These are phyloP conservation scores for Platalea minor DNA, from an alignment of 2,797 vertebrate genomes.

Conservation along the genomic window DNA sequence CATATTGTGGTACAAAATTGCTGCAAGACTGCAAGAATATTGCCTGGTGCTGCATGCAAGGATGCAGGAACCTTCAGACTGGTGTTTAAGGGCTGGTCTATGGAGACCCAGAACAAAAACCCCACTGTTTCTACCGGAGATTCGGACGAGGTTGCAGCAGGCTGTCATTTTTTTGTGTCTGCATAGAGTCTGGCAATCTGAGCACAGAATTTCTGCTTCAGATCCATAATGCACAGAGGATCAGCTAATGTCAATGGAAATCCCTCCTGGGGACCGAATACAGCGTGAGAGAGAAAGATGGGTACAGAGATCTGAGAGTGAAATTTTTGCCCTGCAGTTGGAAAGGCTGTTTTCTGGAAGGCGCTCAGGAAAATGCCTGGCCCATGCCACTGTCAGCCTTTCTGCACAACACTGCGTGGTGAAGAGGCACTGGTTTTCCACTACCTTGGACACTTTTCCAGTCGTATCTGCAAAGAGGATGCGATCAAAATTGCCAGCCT, in stretches of 20 bases:
- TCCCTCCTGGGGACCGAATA: not conserved
- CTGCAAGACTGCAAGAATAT: not conserved
- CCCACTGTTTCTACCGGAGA: not conserved
- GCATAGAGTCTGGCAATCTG: not conserved
- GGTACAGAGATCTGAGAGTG: not conserved
- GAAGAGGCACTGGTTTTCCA: not conserved
- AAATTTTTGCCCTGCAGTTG: not conserved
- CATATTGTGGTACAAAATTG: not conserved
- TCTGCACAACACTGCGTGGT: not conserved
- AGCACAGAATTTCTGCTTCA: not conserved
- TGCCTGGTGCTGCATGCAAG: not conserved
- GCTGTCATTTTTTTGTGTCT: not conserved
- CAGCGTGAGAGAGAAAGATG: not conserved
- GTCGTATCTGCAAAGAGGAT: fast-evolving
- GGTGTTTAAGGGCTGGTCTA: not conserved
- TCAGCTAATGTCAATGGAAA: not conserved
- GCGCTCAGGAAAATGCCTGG: not conserved
- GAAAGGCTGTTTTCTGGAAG: not conserved
- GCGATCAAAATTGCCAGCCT: not conserved
- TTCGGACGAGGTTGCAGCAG: not conserved
- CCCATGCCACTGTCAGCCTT: not conserved
- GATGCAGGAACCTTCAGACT: not conserved
- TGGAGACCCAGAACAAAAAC: not conserved
- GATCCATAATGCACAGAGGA: not conserved
- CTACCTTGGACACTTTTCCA: not conserved